Percentiles rank a stretch among this genome's conserved stretches.
Conservation (phyloP, 2,113 vertebrate genomes). For the Nyctibius bracteatus region DNA sequence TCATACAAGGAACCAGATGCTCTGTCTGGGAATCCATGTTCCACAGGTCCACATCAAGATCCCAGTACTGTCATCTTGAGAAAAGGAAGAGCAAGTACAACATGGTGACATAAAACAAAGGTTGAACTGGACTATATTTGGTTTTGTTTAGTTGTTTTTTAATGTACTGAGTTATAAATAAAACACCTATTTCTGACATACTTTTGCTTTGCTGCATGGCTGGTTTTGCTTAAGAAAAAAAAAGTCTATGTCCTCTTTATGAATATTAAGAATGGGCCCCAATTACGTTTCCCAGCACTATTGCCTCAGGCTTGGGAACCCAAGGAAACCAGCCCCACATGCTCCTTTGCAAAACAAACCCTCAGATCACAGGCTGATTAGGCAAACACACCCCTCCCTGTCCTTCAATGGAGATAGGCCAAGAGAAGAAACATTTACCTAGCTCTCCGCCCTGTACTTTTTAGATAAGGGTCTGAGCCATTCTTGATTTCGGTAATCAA, state of each 20-base stretch:
- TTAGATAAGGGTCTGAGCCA: conserved; percentile 9
- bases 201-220: not conserved
- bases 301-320: conserved; percentile 31
- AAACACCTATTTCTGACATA: conserved; percentile 9
- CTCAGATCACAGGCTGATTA: conserved; percentile 28
- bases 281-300: conserved; percentile 21
- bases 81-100: not conserved
- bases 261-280: not conserved
- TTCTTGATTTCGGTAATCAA: conserved; percentile 25
- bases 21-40: conserved; percentile 53
- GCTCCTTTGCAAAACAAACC: conserved; percentile 48
- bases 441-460: not conserved
- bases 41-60: conserved; percentile 31
- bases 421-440: conserved; percentile 11
- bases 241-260: not conserved
- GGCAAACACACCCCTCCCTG: conserved; percentile 22
- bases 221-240: not conserved
- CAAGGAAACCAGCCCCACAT: not conserved
- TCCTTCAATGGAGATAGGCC: not conserved
- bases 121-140: not conserved
- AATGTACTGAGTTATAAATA: not conserved
- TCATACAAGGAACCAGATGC: conserved; percentile 58
- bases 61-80: conserved; percentile 54
- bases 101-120: conserved; percentile 16
- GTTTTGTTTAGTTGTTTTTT: not conserved